phyloP scores from a whole-genome alignment of 2,113 vertebrate species.

The Antechinus stuartii region DNA sequence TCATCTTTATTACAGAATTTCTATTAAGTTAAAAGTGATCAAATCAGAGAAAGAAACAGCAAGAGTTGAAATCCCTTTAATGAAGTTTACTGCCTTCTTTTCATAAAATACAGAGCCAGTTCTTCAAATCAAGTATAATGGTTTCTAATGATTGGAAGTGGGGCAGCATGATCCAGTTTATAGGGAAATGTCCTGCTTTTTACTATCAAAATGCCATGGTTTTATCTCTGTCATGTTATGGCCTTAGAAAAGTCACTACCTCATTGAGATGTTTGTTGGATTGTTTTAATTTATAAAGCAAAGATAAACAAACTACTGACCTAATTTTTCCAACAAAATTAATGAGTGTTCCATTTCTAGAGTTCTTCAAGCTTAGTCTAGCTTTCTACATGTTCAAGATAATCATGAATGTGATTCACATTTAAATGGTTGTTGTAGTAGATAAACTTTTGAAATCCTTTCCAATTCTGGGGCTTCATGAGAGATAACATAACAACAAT shows the following conservation, averaged over 20 bases:
- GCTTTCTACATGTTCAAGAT: background rate
- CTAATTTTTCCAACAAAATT: background rate
- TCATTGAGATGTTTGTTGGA: background rate
- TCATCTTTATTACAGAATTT: background rate
- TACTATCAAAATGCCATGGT: background rate
- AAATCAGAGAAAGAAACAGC: background rate
- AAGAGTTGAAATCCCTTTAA: background rate
- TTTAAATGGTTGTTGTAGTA: background rate
- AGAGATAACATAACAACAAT: background rate
- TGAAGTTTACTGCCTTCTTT: background rate
- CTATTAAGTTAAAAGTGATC: background rate
- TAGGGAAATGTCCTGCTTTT: background rate
- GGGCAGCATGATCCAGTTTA: background rate
- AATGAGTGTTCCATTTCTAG: background rate
- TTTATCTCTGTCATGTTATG: background rate
- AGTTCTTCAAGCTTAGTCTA: background rate
- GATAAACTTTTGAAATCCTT: background rate
- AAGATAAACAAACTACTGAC: background rate
- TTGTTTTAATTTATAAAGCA: background rate
- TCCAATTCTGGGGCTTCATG: background rate
- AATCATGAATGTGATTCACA: background rate
- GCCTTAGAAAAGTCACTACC: background rate
- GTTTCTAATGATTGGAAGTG: background rate
- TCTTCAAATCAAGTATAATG: background rate
- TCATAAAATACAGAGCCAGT: background rate